Evolutionary conservation across 2,888 invertebrate genomes (phyloP).

Genomic region (Heliconius hortense): DNA sequence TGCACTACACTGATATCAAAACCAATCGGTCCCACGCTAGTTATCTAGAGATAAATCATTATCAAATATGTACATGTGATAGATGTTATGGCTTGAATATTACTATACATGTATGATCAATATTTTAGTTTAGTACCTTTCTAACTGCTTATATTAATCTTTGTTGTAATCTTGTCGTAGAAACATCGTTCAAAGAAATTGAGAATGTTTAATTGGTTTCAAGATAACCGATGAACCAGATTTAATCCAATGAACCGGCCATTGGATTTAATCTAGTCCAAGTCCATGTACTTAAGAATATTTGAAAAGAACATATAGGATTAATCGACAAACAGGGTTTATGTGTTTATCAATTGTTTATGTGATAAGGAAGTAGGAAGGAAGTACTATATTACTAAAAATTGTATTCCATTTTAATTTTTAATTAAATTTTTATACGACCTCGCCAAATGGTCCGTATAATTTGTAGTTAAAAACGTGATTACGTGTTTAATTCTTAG

Average conservation of each 20-base stretch:
- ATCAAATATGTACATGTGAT: conserved; percentile 40
- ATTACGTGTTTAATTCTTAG: neutral
- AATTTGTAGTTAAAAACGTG: neutral
- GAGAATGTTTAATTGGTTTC: neutral
- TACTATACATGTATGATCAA: neutral
- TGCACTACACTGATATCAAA: conserved; percentile 58
- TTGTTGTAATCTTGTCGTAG: neutral
- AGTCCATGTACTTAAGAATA: neutral
- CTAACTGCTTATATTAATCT: neutral
- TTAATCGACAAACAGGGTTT: neutral
- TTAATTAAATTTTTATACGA: too few species aligned
- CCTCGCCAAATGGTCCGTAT: too few species aligned
- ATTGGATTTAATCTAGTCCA: neutral
- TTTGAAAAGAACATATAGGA: neutral
- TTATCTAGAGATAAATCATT: conserved; percentile 59
- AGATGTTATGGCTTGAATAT: conserved; percentile 30
- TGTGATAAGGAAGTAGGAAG: neutral
- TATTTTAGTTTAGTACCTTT: neutral
- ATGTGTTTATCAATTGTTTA: neutral
- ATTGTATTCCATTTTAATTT: too few species aligned
- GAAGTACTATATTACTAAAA: too few species aligned
- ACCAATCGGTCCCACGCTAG: conserved; percentile 52
- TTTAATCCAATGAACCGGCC: neutral
- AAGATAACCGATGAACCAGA: neutral
- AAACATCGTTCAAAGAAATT: neutral